These are phyloP conservation scores for Galaxias olidus DNA, from an alignment of 2,797 vertebrate species.

Conservation along the genomic window DNA sequence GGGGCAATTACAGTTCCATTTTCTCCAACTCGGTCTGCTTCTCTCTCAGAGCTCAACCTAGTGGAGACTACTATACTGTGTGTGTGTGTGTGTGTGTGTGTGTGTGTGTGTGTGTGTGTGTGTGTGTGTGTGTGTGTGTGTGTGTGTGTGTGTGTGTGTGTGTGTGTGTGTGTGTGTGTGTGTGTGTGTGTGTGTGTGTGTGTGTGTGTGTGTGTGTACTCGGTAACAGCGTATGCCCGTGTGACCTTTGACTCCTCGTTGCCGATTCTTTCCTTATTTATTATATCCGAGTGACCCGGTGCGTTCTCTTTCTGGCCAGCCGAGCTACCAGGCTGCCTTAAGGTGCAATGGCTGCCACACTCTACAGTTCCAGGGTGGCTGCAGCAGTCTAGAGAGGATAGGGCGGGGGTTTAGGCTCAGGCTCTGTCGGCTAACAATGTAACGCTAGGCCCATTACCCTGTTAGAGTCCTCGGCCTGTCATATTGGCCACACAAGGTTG, in stretches of 20 bases:
- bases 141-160: slow-evolving; percentile 25
- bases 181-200: not conserved
- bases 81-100: slow-evolving; percentile 7
- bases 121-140: too few species aligned
- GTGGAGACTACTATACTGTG: slow-evolving; percentile 24
- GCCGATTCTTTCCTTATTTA: too few species aligned
- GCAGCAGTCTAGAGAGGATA: too few species aligned
- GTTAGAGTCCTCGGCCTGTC: too few species aligned
- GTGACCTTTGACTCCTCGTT: too few species aligned
- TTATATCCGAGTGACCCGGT: not conserved
- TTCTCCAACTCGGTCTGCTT: slow-evolving; percentile 42
- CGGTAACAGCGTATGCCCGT: too few species aligned
- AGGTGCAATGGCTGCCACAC: not conserved
- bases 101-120: slow-evolving; percentile 21
- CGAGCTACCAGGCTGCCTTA: slow-evolving; percentile 17
- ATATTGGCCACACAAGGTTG: too few species aligned
- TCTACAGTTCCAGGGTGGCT: too few species aligned
- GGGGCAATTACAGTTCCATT: slow-evolving; percentile 48
- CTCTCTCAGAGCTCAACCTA: slow-evolving; percentile 34
- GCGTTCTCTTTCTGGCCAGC: slow-evolving; percentile 26
- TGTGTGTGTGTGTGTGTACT: too few species aligned
- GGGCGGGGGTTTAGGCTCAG: too few species aligned
- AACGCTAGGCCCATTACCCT: too few species aligned
- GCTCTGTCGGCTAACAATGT: too few species aligned
- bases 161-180: slow-evolving; percentile 24